Conservation (phyloP, 2,113 vertebrate genomes). For the Mustelus asterias region DNA sequence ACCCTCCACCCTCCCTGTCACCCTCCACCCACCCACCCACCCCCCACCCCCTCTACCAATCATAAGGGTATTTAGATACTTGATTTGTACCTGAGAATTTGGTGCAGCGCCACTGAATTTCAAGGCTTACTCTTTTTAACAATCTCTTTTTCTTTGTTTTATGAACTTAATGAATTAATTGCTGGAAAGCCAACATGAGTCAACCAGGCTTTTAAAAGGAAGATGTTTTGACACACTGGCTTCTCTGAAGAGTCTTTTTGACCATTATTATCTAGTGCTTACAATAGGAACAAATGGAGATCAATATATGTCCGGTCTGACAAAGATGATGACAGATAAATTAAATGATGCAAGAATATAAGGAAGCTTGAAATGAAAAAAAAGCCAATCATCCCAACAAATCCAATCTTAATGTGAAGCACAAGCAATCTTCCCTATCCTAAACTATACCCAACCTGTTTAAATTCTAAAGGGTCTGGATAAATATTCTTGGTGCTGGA, state of each 20-base stretch:
- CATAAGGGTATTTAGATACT: background rate
- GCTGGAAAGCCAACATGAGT: background rate
- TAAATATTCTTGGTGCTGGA: background rate
- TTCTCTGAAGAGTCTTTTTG: background rate
- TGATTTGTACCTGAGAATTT: background rate
- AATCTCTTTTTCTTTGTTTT: background rate
- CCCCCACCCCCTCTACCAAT: background rate
- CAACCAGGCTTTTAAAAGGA: background rate
- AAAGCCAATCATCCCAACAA: background rate
- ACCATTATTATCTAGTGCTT: background rate
- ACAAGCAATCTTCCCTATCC: too few species aligned
- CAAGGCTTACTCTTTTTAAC: background rate
- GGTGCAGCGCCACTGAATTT: background rate
- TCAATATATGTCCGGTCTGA: background rate
- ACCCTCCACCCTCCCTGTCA: background rate
- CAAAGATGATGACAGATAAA: background rate
- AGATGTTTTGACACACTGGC: background rate
- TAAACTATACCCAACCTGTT: background rate
- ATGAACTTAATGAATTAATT: background rate
- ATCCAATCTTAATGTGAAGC: background rate
- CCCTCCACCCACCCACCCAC: too few species aligned
- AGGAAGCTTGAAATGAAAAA: background rate
- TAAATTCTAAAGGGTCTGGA: background rate
- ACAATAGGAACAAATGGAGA: background rate
- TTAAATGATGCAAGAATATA: background rate